A percentile compares a stretch with the other conserved stretches of the same genome.
Conservation (phyloP, 2,888 invertebrate species). For the Watsonalla cultraria region DNA sequence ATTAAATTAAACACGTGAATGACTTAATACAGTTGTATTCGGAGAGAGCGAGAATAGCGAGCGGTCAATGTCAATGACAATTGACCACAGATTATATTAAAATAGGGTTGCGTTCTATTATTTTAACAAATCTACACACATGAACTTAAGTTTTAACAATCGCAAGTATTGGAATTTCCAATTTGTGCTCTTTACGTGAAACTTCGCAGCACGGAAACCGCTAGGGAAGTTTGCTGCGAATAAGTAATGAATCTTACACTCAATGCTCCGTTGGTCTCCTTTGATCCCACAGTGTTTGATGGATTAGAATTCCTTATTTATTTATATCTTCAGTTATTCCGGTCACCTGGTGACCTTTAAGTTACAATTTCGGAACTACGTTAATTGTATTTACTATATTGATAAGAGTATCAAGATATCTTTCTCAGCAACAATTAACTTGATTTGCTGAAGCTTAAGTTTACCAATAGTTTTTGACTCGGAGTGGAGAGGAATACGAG, state of each 20-base stretch:
- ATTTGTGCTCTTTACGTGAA: neutral
- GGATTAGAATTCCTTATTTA: conserved; percentile 14
- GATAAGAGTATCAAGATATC: neutral
- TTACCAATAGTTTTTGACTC: too few species aligned
- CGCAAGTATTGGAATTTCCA: neutral
- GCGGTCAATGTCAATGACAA: too few species aligned
- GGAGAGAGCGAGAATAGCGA: too few species aligned
- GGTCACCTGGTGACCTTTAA: neutral
- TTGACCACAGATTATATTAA: too few species aligned
- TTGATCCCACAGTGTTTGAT: conserved; percentile 19
- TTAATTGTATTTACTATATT: neutral
- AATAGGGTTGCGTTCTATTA: too few species aligned
- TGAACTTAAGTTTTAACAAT: too few species aligned
- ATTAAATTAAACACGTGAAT: too few species aligned
- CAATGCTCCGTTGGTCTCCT: conserved; percentile 9
- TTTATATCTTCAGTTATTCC: conserved; percentile 3
- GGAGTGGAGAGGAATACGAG: too few species aligned
- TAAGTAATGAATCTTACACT: conserved; percentile 12
- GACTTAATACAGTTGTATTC: too few species aligned
- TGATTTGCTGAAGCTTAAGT: neutral
- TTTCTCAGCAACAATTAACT: neutral
- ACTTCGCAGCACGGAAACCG: neutral
- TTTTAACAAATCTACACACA: too few species aligned
- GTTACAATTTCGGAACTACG: neutral
- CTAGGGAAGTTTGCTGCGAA: conserved; percentile 3